Conservation (phyloP, 1,140 invertebrate species). For the Halesus radiatus region DNA sequence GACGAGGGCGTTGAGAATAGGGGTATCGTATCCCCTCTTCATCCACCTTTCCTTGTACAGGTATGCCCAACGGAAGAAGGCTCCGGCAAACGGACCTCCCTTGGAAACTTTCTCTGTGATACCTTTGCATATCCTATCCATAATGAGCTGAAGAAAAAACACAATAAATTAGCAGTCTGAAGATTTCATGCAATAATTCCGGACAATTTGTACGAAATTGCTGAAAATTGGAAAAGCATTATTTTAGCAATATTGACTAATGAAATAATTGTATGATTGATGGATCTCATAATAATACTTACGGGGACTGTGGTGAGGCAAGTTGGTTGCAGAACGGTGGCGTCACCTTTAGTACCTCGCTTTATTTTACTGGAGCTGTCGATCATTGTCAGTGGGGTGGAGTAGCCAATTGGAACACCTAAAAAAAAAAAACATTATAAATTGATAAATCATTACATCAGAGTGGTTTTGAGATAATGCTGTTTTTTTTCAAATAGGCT, state of each 20-base stretch:
- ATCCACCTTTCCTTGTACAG: slow-evolving; percentile 92
- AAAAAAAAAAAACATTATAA: no score
- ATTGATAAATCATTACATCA: no score
- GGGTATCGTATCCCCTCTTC: slow-evolving; percentile 86
- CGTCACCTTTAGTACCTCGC: slow-evolving; percentile 91
- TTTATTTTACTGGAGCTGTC: slow-evolving; percentile 97
- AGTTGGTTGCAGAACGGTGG: slow-evolving; percentile 90
- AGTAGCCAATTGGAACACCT: slow-evolving; percentile 97
- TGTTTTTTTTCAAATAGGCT: no score
- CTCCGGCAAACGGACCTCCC: slow-evolving; percentile 80
- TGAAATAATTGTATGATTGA: no score
- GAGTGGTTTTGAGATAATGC: no score
- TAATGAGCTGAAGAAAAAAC: slow-evolving; percentile 80
- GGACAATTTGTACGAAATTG: no score
- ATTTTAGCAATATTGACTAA: no score
- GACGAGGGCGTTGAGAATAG: slow-evolving; percentile 79
- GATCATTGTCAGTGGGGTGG: slow-evolving; percentile 94
- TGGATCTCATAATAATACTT: slow-evolving; percentile 60
- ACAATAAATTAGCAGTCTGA: neutral
- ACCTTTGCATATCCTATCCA: slow-evolving; percentile 96
- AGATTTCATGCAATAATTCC: no score
- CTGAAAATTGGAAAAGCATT: no score
- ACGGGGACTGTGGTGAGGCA: slow-evolving; percentile 96
- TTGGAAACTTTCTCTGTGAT: slow-evolving; percentile 92
- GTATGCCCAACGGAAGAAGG: slow-evolving; percentile 92